Conservation (phyloP, 1,140 invertebrate genomes). For the Trissolcus basalis region DNA sequence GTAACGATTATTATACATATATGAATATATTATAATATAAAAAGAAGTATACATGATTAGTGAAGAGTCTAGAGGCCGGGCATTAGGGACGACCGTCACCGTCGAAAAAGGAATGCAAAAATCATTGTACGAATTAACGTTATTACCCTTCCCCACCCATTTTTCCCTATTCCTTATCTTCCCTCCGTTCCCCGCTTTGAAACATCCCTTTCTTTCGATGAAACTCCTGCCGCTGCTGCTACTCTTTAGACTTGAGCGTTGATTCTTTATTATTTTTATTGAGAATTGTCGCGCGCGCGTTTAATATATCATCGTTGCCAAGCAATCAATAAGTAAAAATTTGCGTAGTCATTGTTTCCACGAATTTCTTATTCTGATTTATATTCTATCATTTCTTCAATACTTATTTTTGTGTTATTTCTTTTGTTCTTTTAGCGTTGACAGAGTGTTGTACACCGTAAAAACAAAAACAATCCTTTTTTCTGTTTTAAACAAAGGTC, state of each 20-base stretch:
- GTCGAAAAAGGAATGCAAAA: constrained; percentile 31
- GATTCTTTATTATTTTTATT: constrained; percentile 12
- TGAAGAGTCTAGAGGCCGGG: constrained; percentile 67
- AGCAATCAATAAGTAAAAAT: constrained; percentile 20
- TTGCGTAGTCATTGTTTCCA: constrained; percentile 17
- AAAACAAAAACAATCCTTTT: constrained; percentile 6
- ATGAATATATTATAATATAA: constrained; percentile 60
- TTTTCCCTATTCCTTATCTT: not conserved
- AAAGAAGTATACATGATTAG: constrained; percentile 61
- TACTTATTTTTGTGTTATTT: constrained; percentile 35
- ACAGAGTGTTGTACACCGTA: constrained; percentile 48
- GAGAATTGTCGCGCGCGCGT: constrained; percentile 12
- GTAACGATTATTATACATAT: constrained; percentile 53
- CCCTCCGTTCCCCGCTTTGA: not conserved
- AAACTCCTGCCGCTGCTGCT: constrained; percentile 31
- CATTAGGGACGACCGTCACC: constrained; percentile 60
- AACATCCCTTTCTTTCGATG: constrained; percentile 20
- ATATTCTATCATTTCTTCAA: not conserved
- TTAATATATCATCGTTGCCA: constrained; percentile 12
- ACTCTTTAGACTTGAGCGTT: constrained; percentile 22
- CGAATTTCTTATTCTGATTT: constrained; percentile 7
- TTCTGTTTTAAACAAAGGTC: constrained; percentile 52
- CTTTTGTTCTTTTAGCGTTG: constrained; percentile 47
- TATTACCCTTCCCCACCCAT: not conserved
- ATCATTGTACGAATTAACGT: constrained; percentile 23